These are phyloP conservation scores for Lordiphosa clarofinis DNA, from an alignment of 1,140 invertebrate species.

Conservation along the genomic window DNA sequence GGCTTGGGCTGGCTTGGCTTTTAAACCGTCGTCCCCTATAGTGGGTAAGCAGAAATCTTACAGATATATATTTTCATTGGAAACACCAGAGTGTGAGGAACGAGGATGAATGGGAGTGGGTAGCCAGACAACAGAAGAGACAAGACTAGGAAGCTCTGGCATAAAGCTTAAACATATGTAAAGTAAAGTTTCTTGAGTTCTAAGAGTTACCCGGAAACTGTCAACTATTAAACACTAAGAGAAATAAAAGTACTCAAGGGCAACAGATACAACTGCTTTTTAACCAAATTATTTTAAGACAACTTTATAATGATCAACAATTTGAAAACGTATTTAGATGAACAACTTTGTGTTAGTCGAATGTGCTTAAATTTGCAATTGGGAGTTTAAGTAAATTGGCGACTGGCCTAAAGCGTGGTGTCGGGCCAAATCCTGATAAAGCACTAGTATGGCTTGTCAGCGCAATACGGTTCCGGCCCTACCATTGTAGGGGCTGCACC, in stretches of 20 bases:
- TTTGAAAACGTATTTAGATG: no score
- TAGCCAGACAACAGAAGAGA: conserved; percentile 26
- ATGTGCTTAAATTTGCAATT: no score
- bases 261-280: no score
- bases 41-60: conserved; percentile 6
- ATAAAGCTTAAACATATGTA: conserved; percentile 38
- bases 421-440: no score
- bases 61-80: conserved; percentile 47
- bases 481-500: no score
- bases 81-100: conserved; percentile 34
- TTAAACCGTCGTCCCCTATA: conserved; percentile 17
- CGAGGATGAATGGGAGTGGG: conserved; percentile 7
- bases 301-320: no score
- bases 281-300: no score
- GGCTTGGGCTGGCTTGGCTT: conserved; percentile 30
- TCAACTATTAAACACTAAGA: conserved; percentile 7
- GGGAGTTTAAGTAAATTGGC: no score
- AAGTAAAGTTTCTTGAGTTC: conserved; percentile 33
- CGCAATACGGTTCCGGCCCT: no score
- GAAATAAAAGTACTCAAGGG: neutral
- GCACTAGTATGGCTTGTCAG: no score
- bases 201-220: conserved; percentile 15
- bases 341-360: no score
- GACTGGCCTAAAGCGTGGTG: no score
- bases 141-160: conserved; percentile 22